Evolutionary conservation across 2,113 vertebrate species (phyloP).

Genomic region (Micromys minutus): DNA sequence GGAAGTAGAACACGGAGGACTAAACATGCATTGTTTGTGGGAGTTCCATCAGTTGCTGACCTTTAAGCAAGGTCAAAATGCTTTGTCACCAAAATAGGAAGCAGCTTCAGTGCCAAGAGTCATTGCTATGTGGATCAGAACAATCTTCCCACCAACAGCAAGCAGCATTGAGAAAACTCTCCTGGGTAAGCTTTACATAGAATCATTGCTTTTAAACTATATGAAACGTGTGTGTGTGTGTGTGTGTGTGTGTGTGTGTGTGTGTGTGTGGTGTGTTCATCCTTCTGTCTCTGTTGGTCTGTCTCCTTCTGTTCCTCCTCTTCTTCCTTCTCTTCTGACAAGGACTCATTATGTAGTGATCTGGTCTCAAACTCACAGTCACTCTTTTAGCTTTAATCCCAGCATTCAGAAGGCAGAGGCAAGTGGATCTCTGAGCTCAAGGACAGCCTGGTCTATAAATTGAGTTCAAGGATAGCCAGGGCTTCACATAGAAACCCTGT

Average conservation of each 20-base stretch:
- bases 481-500: background rate
- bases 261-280: background rate
- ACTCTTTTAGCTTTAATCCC: background rate
- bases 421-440: background rate
- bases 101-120: fast-evolving
- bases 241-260: background rate
- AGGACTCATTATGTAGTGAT: background rate
- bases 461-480: background rate
- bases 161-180: background rate
- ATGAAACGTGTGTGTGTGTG: background rate
- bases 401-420: background rate
- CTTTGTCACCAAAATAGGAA: fast-evolving
- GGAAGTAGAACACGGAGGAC: background rate
- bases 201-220: background rate
- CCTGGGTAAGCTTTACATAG: background rate
- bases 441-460: background rate
- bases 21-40: fast-evolving
- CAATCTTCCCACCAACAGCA: background rate
- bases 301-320: background rate
- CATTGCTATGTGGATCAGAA: background rate
- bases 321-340: background rate
- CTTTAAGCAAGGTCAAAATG: background rate
- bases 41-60: fast-evolving
- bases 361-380: background rate
- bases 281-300: background rate